Conservation (phyloP, 2,888 invertebrate species). For the Fabriciana adippe region DNA sequence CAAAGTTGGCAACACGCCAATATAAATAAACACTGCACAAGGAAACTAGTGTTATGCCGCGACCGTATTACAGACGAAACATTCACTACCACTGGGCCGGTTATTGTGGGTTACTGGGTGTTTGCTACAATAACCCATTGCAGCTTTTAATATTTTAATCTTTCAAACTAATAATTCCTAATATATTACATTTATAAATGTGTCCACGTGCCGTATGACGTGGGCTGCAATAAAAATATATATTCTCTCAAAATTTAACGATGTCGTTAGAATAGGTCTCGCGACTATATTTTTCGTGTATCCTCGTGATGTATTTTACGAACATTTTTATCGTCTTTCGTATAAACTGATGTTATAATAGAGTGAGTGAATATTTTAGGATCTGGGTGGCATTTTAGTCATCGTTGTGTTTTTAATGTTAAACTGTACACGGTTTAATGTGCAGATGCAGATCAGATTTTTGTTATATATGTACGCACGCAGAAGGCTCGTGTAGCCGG, state of each 20-base stretch:
- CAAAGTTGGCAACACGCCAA: conserved; percentile 76
- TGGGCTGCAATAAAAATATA: conserved; percentile 41
- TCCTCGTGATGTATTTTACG: conserved; percentile 30
- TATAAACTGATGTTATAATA: conserved; percentile 24
- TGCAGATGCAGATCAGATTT: conserved; percentile 40
- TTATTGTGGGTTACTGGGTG: conserved; percentile 80
- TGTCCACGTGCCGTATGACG: conserved; percentile 35
- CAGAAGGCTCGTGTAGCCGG: conserved; percentile 37
- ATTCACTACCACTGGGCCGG: conserved; percentile 80
- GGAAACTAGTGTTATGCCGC: conserved; percentile 82
- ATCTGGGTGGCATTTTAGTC: conserved; percentile 30
- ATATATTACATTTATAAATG: conserved; percentile 17
- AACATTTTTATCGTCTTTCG: conserved; percentile 30
- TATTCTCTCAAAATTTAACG: conserved; percentile 38
- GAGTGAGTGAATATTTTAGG: conserved; percentile 30
- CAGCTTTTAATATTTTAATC: conserved; percentile 20
- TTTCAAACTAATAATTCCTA: conserved; percentile 1
- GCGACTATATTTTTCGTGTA: conserved; percentile 35
- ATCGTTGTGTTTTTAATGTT: conserved; percentile 13
- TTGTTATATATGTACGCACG: conserved; percentile 40
- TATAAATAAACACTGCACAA: conserved; percentile 81
- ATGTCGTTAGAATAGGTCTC: conserved; percentile 37
- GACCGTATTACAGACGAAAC: conserved; percentile 81
- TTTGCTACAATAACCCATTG: conserved; percentile 44
- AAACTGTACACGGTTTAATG: conserved; percentile 24